A percentile compares a stretch with the other conserved stretches of the same genome.
Evolutionary conservation across 37 sponge, comb jelly and placozoan genomes (phyloP).

Genomic region (Hexactinellida sp.): DNA sequence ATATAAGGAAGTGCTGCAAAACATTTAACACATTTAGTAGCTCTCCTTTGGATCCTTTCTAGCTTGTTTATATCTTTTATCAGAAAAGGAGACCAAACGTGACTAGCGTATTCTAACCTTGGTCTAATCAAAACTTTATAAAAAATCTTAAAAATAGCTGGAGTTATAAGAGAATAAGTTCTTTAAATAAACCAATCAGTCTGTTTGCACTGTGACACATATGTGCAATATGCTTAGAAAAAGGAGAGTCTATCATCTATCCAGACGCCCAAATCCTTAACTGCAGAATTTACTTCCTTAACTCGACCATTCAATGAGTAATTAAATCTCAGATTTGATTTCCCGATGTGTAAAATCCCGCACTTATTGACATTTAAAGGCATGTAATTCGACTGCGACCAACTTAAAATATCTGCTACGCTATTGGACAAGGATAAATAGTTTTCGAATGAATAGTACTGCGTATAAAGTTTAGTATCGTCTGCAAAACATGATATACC

Average conservation of each 20-base stretch:
- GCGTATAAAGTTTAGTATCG: not conserved
- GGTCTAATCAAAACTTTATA: constrained; percentile 4
- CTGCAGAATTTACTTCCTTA: not conserved
- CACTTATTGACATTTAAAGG: not conserved
- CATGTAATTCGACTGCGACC: too few species aligned
- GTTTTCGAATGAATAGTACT: not conserved
- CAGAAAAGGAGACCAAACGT: not conserved
- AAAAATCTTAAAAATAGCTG: constrained; percentile 13
- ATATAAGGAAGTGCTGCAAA: not conserved
- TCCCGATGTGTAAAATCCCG: not conserved
- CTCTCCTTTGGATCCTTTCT: too few species aligned
- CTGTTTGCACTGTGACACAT: not conserved
- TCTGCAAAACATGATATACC: not conserved
- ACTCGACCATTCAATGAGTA: not conserved
- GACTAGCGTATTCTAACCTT: not conserved
- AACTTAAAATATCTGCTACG: not conserved
- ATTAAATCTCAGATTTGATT: not conserved
- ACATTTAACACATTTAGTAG: constrained; percentile 1
- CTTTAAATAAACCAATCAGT: not conserved
- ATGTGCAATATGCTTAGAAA: not conserved
- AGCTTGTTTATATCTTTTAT: not conserved
- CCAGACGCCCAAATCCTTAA: constrained; percentile 6
- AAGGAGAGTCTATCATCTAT: constrained; percentile 2
- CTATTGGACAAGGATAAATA: not conserved
- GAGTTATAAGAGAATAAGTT: not conserved